Base-by-base conservation (phyloP, 2,113 vertebrate genomes). In the Budorcas taxicolor region DNA sequence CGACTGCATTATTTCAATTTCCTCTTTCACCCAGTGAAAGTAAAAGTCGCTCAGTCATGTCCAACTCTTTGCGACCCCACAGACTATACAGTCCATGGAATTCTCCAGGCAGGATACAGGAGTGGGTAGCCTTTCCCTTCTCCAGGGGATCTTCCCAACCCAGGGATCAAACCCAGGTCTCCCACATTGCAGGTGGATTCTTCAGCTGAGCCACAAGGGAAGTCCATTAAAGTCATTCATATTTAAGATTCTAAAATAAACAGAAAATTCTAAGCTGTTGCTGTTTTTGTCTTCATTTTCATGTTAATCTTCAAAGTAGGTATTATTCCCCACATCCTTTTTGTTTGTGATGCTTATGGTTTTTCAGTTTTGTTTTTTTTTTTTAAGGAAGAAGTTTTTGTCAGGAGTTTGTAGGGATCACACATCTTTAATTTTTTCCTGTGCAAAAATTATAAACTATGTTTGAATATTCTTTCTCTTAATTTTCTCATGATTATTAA, bases 401-500 rank as follows among this genome's bases (percentile, higher is more conserved):
- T 93, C 43, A 17, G 62, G 16, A 11, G 10, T 27, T 43, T 43
- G 33, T 11, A 58, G 31, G n/a, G 52, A 60, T 84, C 91, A 71
- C 33, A 62, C 19, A 85, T 80, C 40, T 94, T 82, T 96, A n/a
- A 33, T 57, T 45, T 82, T 82, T 91, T 88, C 7, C n/a, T 55
- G 3, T 80, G n/a, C 2, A 80, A 84, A 91, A 88, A 23, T 10
- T 76, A 52, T 23, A 78, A 87, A 45, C 91, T 90, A 40, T 13
- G 55, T 53, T 90, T 93, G n/a, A 58, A 36, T 78, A 67, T n/a
- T 16, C n/a, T 96, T 95, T 88, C 14, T 84, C 31, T 96, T 83
- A 60, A 87, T 57, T 80, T 97, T 95, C 33, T 93, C n/a, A 40
- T 1, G 21, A 71, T 88, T 81, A 45, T 53, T 81, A 57, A 78